Evolutionary conservation across 2,113 vertebrate species (phyloP).

Genomic region (Pangasianodon hypophthalmus): DNA sequence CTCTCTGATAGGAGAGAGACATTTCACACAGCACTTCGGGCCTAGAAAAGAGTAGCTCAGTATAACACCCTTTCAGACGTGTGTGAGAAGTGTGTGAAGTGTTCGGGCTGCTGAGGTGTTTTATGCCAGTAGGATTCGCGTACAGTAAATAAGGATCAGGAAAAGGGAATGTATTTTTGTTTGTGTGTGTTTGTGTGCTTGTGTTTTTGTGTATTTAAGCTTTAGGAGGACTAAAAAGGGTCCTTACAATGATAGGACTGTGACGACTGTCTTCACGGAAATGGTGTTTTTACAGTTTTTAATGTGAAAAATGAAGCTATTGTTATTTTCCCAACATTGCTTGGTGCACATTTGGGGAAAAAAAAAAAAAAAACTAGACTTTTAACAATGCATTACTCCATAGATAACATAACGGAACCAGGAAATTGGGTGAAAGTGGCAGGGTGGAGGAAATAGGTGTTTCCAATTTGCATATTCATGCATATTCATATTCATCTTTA

Average conservation of each 20-base stretch:
- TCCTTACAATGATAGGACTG: neutral
- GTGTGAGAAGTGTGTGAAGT: neutral
- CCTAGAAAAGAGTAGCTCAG: neutral
- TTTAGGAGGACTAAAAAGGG: neutral
- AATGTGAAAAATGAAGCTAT: neutral
- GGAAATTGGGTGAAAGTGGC: neutral
- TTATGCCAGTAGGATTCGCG: neutral
- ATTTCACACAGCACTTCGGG: conserved; percentile 26
- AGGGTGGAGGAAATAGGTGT: neutral
- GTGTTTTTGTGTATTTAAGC: neutral
- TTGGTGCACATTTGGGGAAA: neutral
- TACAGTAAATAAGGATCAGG: neutral
- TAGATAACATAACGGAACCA: neutral
- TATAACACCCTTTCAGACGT: conserved; percentile 3
- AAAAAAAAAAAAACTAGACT: neutral
- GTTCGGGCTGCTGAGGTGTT: neutral
- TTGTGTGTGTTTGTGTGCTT: neutral
- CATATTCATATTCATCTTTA: conserved; percentile 12
- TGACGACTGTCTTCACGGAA: neutral
- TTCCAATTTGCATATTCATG: neutral
- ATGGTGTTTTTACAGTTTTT: neutral
- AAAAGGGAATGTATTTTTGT: neutral
- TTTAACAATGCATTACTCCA: neutral
- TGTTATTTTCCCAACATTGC: neutral
- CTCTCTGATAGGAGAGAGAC: conserved; percentile 26